Evolutionary conservation across 2,888 invertebrate species (phyloP).

Genomic region (Habroteleia sp.): DNA sequence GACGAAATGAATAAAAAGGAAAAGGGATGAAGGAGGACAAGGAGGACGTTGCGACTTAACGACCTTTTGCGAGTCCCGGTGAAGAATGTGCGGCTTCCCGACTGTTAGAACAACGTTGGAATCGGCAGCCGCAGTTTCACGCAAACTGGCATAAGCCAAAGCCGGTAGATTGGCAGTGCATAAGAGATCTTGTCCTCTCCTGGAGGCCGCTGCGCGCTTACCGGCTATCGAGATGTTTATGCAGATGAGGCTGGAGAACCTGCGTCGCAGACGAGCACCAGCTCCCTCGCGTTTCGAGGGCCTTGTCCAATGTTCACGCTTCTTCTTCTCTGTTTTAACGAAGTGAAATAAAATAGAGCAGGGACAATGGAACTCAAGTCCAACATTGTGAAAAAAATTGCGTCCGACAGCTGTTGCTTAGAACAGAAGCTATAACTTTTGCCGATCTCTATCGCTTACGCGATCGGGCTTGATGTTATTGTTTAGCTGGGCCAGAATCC

Average conservation of each 20-base stretch:
- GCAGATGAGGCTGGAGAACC: conserved; percentile 73
- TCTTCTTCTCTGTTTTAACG: conserved; percentile 50
- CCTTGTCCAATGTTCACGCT: conserved; percentile 52
- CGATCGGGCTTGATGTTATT: conserved; percentile 34
- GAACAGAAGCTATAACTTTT: conserved; percentile 26
- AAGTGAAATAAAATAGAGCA: conserved; percentile 61
- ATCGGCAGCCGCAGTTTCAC: conserved; percentile 60
- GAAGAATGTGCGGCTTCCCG: conserved; percentile 70
- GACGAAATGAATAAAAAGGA: conserved; percentile 2
- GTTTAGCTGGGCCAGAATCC: conserved; percentile 13
- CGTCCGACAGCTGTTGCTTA: conserved; percentile 30
- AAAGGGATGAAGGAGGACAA: conserved; percentile 16
- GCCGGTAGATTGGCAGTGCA: conserved; percentile 58
- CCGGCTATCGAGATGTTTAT: conserved; percentile 76
- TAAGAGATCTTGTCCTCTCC: conserved; percentile 63
- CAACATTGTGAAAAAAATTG: conserved; percentile 38
- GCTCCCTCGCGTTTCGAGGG: conserved; percentile 50
- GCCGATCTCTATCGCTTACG: conserved; percentile 19
- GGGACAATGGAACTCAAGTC: conserved; percentile 60
- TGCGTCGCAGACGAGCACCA: conserved; percentile 67
- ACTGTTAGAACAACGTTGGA: conserved; percentile 63
- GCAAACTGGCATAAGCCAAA: conserved; percentile 69
- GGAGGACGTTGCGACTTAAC: conserved; percentile 67
- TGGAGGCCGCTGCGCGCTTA: conserved; percentile 65
- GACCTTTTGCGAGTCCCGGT: conserved; percentile 70